A percentile compares a stretch with the other conserved stretches of the same genome.
Evolutionary conservation across 2,113 vertebrate genomes (phyloP).

Genomic region (Corythaixoides concolor): DNA sequence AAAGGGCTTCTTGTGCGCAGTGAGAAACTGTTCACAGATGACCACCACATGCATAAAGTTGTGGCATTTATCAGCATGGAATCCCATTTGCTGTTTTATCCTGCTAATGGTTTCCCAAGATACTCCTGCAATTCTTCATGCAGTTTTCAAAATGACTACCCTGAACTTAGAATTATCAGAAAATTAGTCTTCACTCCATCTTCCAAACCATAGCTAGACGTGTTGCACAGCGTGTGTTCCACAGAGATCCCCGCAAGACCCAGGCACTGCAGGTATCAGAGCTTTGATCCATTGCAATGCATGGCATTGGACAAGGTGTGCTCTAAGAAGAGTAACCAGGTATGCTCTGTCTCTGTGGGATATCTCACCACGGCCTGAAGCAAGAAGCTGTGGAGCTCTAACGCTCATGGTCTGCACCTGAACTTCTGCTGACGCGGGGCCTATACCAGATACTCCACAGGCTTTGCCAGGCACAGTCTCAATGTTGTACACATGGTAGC

Average conservation of each 20-base stretch:
- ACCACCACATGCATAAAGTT: not conserved
- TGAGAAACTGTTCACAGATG: not conserved
- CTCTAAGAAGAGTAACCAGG: not conserved
- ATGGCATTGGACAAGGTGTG: not conserved
- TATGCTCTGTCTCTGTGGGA: not conserved
- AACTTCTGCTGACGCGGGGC: not conserved
- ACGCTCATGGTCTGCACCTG: not conserved
- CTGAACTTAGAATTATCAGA: not conserved
- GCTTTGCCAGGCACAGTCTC: not conserved
- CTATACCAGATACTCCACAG: not conserved
- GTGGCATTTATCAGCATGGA: not conserved
- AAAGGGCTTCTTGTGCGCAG: not conserved
- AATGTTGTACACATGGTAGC: not conserved
- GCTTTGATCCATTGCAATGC: not conserved
- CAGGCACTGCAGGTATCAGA: not conserved
- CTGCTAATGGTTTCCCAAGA: not conserved
- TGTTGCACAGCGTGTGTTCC: not conserved
- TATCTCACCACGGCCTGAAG: not conserved
- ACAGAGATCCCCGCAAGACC: not conserved
- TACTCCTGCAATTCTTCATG: not conserved
- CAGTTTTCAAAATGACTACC: not conserved
- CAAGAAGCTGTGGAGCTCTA: not conserved
- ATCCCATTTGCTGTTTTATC: not conserved
- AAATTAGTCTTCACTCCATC: not conserved
- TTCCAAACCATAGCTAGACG: not conserved